Percentiles rank a stretch among this genome's conserved stretches.
Evolutionary conservation across 2,797 vertebrate species (phyloP).

Genomic region (Siniperca undulata): DNA sequence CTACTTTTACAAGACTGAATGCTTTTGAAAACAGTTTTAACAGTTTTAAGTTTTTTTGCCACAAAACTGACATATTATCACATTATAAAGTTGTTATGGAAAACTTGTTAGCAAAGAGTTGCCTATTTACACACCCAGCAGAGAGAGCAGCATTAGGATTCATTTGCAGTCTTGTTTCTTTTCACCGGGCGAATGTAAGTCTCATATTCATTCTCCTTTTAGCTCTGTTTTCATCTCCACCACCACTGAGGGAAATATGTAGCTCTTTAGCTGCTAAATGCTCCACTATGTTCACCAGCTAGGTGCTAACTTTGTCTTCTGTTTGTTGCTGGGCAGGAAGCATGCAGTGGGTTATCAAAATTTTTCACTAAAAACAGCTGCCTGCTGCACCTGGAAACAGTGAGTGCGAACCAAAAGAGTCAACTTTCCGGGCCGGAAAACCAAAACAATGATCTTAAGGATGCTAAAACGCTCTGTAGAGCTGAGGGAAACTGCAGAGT

Average conservation of each 20-base stretch:
- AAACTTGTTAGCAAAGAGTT: background rate
- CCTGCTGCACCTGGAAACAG: too few relatives aligned
- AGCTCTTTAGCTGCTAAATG: background rate
- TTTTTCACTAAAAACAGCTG: too few relatives aligned
- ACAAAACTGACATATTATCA: background rate
- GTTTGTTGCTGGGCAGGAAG: too few relatives aligned
- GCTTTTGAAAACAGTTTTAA: background rate
- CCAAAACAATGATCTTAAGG: background rate
- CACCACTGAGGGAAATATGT: background rate
- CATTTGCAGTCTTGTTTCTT: background rate
- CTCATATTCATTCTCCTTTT: background rate
- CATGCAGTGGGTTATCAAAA: background rate
- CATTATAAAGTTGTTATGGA: background rate
- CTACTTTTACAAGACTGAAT: background rate
- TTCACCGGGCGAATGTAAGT: background rate
- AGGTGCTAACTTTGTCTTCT: too few relatives aligned
- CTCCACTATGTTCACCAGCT: too few relatives aligned
- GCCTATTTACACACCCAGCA: background rate
- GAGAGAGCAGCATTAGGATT: background rate
- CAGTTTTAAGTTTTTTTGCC: background rate
- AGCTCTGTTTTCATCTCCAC: background rate
- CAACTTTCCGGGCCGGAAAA: background rate
- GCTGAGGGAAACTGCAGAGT: background rate
- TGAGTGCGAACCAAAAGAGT: too few relatives aligned
- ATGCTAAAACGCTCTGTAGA: background rate